Evolutionary conservation across 2,113 vertebrate species (phyloP), one percentile per base, ranked within the genome.

Genomic region (Zingel zingel): DNA sequence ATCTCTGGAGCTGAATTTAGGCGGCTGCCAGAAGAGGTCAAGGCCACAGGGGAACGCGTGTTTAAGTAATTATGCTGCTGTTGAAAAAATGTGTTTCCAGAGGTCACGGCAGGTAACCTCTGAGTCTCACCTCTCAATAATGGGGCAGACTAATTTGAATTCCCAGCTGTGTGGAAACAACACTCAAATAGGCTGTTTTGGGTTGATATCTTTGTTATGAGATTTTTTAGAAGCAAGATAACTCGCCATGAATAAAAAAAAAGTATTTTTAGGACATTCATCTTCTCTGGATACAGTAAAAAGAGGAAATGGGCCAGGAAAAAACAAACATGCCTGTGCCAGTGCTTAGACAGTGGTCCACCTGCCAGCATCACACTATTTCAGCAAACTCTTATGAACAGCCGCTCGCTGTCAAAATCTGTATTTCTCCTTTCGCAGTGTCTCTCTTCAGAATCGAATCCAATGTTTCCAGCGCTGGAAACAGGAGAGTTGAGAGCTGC

Each of bases 401-500:
- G 61, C 30, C 62, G 19, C 33, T 61, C 5, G 3, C 30, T 70
- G 63, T 86, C 63, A 75, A 64, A 88, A 79, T 77, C 56, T 56
- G 56, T 50, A 78, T 78, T 53, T 75, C 69, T 73, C 36, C 27
- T 61, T 79, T 57, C 19, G 13, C 33, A 57, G 33, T 73, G 48
- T 74, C 74, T 75, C 39, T 62, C 36, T 39, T 76, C 47, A 79
- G 70, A 82, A 58, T 67, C 5, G 54, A 15, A 23, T 83, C 54
- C 54, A 79, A 77, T 79, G 79, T 92, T 91, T 91, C 89, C 90
- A 91, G 79, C 16, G 18, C 51, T 90, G 84, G 84, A 93, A 91
- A 82, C 80, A n/a, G 47, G 83, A 86, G 39, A 43, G 65, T 36
- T 36, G 23, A 77, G 70, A 82, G 68, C 2, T 83, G 86, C 86